Evolutionary conservation across 2,113 vertebrate species (phyloP).

Genomic region (Notarius lentiginosus): DNA sequence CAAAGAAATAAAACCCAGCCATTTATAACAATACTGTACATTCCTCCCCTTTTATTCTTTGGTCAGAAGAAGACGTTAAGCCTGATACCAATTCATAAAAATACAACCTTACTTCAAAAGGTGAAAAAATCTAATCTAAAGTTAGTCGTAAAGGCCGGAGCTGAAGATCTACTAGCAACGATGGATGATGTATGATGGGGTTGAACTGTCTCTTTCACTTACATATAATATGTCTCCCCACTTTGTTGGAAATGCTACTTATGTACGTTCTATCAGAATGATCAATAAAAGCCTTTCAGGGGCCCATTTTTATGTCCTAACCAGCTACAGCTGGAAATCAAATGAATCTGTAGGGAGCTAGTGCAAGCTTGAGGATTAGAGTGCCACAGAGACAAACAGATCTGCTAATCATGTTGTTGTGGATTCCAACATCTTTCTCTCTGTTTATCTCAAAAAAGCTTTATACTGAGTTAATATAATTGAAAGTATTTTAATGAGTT

Average conservation of each 20-base stretch:
- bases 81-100: not conserved
- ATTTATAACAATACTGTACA: no score
- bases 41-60: not conserved
- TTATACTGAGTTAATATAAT: not conserved
- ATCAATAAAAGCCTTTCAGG: conserved; percentile 23
- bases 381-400: not conserved
- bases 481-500: not conserved
- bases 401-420: conserved; percentile 37
- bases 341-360: conserved; percentile 17
- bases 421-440: not conserved
- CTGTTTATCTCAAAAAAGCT: conserved; percentile 11
- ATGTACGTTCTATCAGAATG: not conserved
- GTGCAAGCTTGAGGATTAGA: conserved; percentile 2
- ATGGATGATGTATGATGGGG: conserved; percentile 41
- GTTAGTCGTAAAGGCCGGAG: no score
- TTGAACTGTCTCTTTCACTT: conserved; percentile 57
- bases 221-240: conserved; percentile 61
- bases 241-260: conserved; percentile 25
- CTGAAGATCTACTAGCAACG: not conserved
- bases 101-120: not conserved
- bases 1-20: not conserved
- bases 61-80: not conserved
- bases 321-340: conserved; percentile 28
- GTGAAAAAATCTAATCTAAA: not conserved
- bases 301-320: not conserved